phyloP scores from a whole-genome alignment of 2,888 invertebrate genomes.

The Drosophila mimica region DNA sequence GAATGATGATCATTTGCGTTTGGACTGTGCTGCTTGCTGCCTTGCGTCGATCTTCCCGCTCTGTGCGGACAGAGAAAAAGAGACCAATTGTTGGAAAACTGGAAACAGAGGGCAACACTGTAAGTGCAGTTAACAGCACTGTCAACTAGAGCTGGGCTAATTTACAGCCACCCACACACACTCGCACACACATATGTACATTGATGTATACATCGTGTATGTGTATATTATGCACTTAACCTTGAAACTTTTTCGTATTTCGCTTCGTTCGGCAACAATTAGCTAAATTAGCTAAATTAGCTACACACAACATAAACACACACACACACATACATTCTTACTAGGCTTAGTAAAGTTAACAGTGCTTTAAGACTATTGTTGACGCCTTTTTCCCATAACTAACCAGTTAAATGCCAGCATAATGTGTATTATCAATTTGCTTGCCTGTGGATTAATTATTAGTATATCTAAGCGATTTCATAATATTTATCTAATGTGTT shows the following conservation, averaged over 20 bases:
- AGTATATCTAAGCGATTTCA: constrained; percentile 46
- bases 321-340: not conserved
- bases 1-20: constrained; percentile 54
- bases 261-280: constrained; percentile 68
- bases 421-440: constrained; percentile 23
- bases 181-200: not conserved
- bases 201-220: no score
- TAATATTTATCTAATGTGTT: constrained; percentile 69
- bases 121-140: constrained; percentile 69
- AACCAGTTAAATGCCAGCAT: constrained; percentile 18
- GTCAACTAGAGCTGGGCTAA: constrained; percentile 1
- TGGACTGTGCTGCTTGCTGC: constrained; percentile 32
- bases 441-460: constrained; percentile 35
- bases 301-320: not conserved
- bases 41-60: constrained; percentile 17
- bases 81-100: constrained; percentile 60
- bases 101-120: constrained; percentile 68
- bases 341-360: constrained; percentile 1
- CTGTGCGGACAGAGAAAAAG: not conserved
- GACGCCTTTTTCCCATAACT: not conserved
- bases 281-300: constrained; percentile 53
- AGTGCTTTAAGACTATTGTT: constrained; percentile 4
- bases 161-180: not conserved
- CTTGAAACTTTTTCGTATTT: constrained; percentile 38
- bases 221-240: constrained; percentile 32